Evolutionary conservation across 2,113 vertebrate genomes (phyloP), one percentile per base, ranked within the genome.

Genomic region (Chaetura pelagica): DNA sequence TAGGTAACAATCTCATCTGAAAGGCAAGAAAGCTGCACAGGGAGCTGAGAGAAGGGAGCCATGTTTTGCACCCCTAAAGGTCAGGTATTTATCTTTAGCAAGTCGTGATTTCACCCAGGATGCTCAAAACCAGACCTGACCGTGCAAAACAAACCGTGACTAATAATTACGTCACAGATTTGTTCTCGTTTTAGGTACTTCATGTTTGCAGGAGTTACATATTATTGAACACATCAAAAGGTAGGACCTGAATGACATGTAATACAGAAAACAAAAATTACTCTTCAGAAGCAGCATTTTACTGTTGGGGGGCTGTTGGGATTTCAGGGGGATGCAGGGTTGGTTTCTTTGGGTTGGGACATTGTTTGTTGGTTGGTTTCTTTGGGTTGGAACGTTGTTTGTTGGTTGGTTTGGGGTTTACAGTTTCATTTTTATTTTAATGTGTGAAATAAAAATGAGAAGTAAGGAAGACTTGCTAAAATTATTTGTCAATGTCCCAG

Each of bases 1-100:
- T 77, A 95, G 94, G 87, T n/a, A 89, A 91, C 38, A 15, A 77
- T 46, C 91, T 91, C 95, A 81, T 54, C 63, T 54, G 83, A 30
- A 93, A 94, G 87, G 93, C 71, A 72, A 79, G 87, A 2, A 24
- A 66, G 27, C 29, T 38, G 55, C 52, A 9, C 4, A 1, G 62
- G 46, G 27, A 62, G 52, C 20, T 40, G 68, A n/a, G 29, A 40
- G n/a, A 4, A 54, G 67, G 61, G 24, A 71, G 27, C n/a, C 4
- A 38, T 74, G 86, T 93, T 87, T 77, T 71, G 35, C 52, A 52
- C 35, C 48, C 78, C 27, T 15, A 57, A 67, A 55, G 11, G 26
- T 46, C 57, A 91, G 89, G 75, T 72, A 24, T 78, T 48, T 90
- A 59, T 79, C 84, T 90, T 51, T 58, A n/a, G n/a, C 40, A 55